Conservation (phyloP, 2,113 vertebrate genomes). For the Chloropsis cyanopogon region DNA sequence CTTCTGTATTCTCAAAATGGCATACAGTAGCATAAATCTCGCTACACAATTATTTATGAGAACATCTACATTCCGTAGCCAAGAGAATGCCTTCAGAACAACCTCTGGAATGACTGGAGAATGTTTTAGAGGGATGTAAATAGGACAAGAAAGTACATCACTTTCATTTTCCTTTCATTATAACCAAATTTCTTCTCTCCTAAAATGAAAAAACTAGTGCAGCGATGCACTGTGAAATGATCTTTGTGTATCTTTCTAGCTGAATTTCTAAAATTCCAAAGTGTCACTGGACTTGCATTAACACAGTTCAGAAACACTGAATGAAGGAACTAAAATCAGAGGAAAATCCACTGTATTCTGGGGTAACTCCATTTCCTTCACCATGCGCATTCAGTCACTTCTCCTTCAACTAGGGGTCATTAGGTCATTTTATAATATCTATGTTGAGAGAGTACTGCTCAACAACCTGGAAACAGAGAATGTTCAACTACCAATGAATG, state of each 20-base stretch:
- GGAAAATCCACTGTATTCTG: not conserved
- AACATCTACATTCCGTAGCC: not conserved
- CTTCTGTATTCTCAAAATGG: not conserved
- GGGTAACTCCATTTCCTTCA: not conserved
- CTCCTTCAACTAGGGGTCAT: not conserved
- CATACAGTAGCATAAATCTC: not conserved
- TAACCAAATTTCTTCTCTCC: not conserved
- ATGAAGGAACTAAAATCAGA: not conserved
- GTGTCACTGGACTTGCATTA: not conserved
- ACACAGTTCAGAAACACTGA: not conserved
- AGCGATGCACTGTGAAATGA: rapidly evolving
- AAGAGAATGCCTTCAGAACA: not conserved
- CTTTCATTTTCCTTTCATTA: not conserved
- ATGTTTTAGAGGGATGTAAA: not conserved
- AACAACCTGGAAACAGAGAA: not conserved
- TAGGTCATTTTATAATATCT: not conserved
- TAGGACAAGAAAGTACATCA: not conserved
- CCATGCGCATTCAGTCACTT: not conserved
- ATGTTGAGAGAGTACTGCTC: not conserved
- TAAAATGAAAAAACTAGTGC: not conserved
- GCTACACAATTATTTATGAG: not conserved
- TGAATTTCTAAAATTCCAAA: not conserved
- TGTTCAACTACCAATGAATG: not conserved
- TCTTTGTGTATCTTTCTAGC: not conserved
- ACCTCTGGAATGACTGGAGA: not conserved